A percentile compares a stretch with the other conserved stretches of the same genome.
Evolutionary conservation across 2,113 vertebrate genomes (phyloP).

Genomic region (Syngnathus typhle): DNA sequence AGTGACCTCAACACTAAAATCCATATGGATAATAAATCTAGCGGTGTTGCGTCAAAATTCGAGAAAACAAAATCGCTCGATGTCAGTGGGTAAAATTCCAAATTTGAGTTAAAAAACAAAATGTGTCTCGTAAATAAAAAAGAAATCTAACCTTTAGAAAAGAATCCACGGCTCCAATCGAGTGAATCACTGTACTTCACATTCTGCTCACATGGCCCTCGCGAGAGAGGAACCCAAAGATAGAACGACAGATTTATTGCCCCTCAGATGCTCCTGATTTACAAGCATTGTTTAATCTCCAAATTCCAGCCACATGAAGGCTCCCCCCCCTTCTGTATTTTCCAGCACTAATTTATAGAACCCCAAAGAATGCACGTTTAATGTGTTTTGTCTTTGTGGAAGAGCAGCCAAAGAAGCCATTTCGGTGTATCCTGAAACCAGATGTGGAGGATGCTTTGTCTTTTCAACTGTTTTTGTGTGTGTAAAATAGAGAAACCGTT

Average conservation of each 20-base stretch:
- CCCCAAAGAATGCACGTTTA: constrained; percentile 49
- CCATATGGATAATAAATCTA: no score
- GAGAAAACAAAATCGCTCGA: no score
- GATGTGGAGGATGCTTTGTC: constrained; percentile 49
- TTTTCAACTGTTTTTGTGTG: constrained; percentile 23
- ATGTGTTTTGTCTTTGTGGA: constrained; percentile 47
- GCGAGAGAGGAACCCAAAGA: constrained; percentile 47
- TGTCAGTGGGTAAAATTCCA: no score
- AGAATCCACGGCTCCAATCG: no score
- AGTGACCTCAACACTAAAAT: no score
- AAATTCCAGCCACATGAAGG: constrained; percentile 67
- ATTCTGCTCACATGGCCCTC: constrained; percentile 36
- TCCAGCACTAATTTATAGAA: constrained; percentile 55
- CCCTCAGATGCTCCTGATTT: constrained; percentile 60
- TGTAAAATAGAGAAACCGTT: constrained; percentile 7
- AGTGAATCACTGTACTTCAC: constrained; percentile 37
- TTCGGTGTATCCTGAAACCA: constrained; percentile 59
- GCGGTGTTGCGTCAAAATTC: no score
- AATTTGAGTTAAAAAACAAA: no score
- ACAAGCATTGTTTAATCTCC: constrained; percentile 66
- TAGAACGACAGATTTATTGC: constrained; percentile 56
- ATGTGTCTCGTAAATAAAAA: neutral
- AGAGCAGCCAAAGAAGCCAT: constrained; percentile 47
- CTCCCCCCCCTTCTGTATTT: constrained; percentile 34
- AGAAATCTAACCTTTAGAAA: no score